These are phyloP conservation scores for Teleopsis dalmanni DNA, from an alignment of 1,140 invertebrate species.

Conservation along the genomic window DNA sequence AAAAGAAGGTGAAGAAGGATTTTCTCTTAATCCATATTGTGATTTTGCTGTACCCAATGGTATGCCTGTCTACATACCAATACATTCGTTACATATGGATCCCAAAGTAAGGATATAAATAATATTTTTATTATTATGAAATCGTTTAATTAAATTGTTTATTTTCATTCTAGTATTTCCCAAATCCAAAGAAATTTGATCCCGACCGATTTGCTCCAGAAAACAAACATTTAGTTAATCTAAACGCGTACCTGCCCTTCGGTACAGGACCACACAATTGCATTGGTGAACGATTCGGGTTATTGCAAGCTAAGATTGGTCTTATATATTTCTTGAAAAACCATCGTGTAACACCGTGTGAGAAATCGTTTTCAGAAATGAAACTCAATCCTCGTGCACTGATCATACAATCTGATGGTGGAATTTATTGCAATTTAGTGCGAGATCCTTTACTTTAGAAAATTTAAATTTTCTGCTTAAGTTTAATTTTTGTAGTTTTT, in stretches of 20 bases:
- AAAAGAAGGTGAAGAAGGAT: constrained; percentile 18
- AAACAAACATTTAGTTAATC: constrained; percentile 48
- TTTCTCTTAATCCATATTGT: constrained; percentile 20
- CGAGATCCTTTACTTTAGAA: constrained; percentile 28
- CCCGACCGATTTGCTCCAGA: constrained; percentile 57
- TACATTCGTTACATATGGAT: constrained; percentile 27
- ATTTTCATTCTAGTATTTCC: constrained; percentile 54
- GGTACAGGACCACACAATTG: constrained; percentile 69
- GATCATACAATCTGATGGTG: constrained; percentile 27
- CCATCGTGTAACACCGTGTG: constrained; percentile 21
- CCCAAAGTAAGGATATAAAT: constrained; percentile 15
- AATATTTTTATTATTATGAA: constrained; percentile 23
- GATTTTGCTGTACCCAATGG: constrained; percentile 22
- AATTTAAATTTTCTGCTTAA: no score
- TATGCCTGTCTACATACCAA: constrained; percentile 26
- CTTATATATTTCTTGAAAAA: constrained; percentile 28
- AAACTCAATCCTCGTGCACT: constrained; percentile 23
- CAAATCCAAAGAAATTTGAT: constrained; percentile 57
- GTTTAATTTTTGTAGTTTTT: no score
- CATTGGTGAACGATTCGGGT: constrained; percentile 52
- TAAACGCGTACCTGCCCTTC: constrained; percentile 53
- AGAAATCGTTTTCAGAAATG: constrained; percentile 17
- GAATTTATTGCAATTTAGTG: constrained; percentile 27
- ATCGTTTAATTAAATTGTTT: constrained; percentile 49
- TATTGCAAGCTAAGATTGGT: constrained; percentile 30